Conservation (phyloP, 1,140 invertebrate genomes). For the silkworm (Bombyx mori) region DNA sequence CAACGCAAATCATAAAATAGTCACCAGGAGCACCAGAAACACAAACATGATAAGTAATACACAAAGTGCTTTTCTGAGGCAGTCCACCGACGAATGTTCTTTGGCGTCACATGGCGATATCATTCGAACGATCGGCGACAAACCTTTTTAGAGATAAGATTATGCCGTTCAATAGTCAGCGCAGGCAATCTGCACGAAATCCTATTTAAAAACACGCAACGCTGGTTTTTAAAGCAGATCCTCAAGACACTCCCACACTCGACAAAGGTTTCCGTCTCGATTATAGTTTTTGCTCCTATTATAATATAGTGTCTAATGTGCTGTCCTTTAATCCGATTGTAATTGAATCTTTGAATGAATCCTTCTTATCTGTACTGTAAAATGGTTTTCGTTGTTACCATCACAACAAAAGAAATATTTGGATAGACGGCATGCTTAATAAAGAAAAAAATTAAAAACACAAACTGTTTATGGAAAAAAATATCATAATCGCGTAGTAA, state of each 20-base stretch:
- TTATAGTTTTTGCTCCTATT: constrained; percentile 27
- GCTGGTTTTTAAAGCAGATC: constrained; percentile 52
- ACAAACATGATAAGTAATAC: constrained; percentile 7
- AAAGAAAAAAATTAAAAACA: too few species aligned
- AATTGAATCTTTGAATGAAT: constrained; percentile 22
- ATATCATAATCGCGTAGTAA: too few species aligned
- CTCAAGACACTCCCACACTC: constrained; percentile 55
- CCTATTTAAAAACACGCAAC: constrained; percentile 64
- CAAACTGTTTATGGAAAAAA: too few species aligned
- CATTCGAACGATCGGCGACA: constrained; percentile 49
- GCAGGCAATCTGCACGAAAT: constrained; percentile 51
- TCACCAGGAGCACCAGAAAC: not conserved
- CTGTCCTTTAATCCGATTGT: constrained; percentile 29
- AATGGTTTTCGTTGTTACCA: too few species aligned
- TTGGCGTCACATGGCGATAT: constrained; percentile 45
- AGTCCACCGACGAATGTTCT: constrained; percentile 11
- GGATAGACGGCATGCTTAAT: too few species aligned
- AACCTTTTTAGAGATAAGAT: constrained; percentile 49
- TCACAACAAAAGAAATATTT: too few species aligned
- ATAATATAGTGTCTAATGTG: constrained; percentile 31
- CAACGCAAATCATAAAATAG: too few species aligned
- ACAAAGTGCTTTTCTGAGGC: constrained; percentile 2
- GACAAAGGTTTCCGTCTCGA: constrained; percentile 43
- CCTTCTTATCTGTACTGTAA: too few species aligned
- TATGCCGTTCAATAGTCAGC: constrained; percentile 31